These are phyloP conservation scores for Macrotus californicus DNA, from an alignment of 2,113 vertebrate species.

Conservation along the genomic window DNA sequence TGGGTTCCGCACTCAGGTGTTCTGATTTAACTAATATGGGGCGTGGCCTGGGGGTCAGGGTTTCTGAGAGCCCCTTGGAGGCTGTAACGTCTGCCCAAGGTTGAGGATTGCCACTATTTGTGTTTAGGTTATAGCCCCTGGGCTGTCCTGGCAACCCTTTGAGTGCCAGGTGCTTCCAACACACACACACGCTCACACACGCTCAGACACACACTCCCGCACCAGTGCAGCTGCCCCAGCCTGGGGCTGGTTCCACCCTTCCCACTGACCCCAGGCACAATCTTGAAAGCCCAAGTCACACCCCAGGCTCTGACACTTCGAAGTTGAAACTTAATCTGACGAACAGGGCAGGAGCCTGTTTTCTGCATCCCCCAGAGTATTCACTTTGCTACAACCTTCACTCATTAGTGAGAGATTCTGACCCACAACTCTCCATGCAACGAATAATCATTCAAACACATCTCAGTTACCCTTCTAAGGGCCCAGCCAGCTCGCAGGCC, in stretches of 20 bases:
- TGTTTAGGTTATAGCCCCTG: not conserved
- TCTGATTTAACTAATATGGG: not conserved
- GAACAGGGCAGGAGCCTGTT: not conserved
- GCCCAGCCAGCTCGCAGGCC: not conserved
- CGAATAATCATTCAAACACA: not conserved
- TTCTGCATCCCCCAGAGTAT: not conserved
- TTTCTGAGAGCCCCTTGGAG: not conserved
- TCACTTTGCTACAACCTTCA: not conserved
- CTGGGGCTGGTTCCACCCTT: not conserved
- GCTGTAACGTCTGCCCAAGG: not conserved
- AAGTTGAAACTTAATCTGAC: not conserved
- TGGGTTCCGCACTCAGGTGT: not conserved
- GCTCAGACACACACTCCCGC: not conserved
- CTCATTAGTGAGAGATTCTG: not conserved
- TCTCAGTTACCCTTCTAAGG: rapidly evolving
- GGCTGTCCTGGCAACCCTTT: not conserved
- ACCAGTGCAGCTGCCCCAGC: rapidly evolving
- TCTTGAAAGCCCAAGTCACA: not conserved
- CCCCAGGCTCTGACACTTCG: not conserved
- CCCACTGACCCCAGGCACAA: not conserved
- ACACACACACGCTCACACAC: not conserved
- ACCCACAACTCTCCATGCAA: not conserved
- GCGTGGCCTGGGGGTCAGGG: not conserved
- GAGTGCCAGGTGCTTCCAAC: too few species aligned
- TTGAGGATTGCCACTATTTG: not conserved